Evolutionary conservation across 2,888 invertebrate genomes (phyloP), one percentile per base, ranked within the genome.

Genomic region (Eledone cirrhosa): DNA sequence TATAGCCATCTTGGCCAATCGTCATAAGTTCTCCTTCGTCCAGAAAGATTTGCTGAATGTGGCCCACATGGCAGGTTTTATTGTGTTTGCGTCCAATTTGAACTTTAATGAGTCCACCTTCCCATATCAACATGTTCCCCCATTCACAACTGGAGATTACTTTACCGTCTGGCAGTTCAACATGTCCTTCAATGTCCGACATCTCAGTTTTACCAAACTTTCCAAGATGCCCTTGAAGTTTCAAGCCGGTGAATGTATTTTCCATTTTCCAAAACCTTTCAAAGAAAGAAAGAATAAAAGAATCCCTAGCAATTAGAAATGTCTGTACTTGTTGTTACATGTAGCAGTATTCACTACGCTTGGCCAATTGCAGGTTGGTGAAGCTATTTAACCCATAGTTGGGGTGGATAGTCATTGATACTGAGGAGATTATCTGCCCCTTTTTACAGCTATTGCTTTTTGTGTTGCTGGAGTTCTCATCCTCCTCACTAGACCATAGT

Each of bases 211-310:
- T 96, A 1, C 97, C 97, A 90, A 97, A 97, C 87, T 95, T 93
- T 0, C 97, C 97, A n/a, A 96, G 90, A 86, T 95, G 94, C 1
- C 96, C 96, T 90, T 96, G 94, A 13, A 97, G 91, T 90, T 97
- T 97, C 0, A 97, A 91, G 0, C 97, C 97, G 0, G 97, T 97
- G 88, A 97, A 97, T 0, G 97, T 97, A 82, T 93, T 90, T 0
- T 95, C 94, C 95, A 97, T 97, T 92, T 96, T 97, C 97, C 97
- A 97, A 91, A 96, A 96, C 90, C 96, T 96, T 47, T 95, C 82
- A 80, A 72, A 47, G 83, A 65, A 75, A 2, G 53, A 48, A 11
- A 14, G 48, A 65, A 67, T 33, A 22, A 41, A 41, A 2, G 3
- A 5, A 41, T 41, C 5, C 11, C n/a, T n/a, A n/a, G n/a, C 3